Conservation (phyloP, 1,140 invertebrate species). For the Ceratosolen fusciceps region DNA sequence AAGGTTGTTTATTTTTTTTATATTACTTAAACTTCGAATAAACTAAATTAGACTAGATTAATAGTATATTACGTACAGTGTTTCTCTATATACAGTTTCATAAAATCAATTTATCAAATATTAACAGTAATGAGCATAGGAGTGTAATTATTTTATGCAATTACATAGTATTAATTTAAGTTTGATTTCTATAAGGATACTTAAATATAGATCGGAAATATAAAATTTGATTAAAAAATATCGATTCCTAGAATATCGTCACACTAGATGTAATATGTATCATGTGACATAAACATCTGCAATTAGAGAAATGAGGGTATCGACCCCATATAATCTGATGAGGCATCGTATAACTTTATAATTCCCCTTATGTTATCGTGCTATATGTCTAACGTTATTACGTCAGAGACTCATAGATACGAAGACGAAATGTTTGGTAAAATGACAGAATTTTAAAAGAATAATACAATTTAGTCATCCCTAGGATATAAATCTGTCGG, state of each 20-base stretch:
- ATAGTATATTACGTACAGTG: too few species aligned
- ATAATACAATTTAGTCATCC: background rate
- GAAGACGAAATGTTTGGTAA: background rate
- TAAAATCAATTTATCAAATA: too few species aligned
- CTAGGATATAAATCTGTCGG: too few species aligned
- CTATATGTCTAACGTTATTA: background rate
- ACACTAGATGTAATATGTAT: background rate
- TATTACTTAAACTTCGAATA: too few species aligned
- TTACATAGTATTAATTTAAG: too few species aligned
- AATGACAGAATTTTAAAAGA: background rate
- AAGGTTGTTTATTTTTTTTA: too few species aligned
- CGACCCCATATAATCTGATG: background rate
- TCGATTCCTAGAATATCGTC: background rate
- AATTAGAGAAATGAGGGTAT: background rate
- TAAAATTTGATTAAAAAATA: background rate
- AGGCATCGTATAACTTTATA: background rate
- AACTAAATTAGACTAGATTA: too few species aligned
- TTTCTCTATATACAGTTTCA: too few species aligned
- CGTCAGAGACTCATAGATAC: background rate
- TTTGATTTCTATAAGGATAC: too few species aligned
- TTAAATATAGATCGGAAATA: too few species aligned
- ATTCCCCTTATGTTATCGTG: background rate
- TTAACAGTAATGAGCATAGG: too few species aligned
- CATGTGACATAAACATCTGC: slow-evolving; percentile 1
- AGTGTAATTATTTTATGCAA: too few species aligned